These are phyloP conservation scores for Oscheius sp. DNA, from an alignment of 1,140 invertebrate genomes.

Conservation along the genomic window DNA sequence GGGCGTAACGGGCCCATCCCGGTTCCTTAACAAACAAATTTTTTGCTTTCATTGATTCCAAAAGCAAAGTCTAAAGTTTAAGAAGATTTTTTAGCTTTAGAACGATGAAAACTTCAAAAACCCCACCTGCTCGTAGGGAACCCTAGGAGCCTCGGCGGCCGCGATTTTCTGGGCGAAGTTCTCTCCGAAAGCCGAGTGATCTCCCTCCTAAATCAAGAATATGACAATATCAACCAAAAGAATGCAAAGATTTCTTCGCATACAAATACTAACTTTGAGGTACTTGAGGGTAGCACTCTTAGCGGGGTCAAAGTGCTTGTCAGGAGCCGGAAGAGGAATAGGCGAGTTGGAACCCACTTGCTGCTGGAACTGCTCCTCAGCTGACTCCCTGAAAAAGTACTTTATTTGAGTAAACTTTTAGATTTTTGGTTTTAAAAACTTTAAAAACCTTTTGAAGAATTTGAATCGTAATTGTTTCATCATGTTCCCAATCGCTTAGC, in stretches of 20 bases:
- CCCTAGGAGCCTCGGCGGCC: constrained; percentile 44
- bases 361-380: constrained; percentile 24
- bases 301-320: constrained; percentile 35
- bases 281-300: constrained; percentile 38
- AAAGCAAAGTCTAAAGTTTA: no score
- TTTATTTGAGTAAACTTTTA: neutral
- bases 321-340: constrained; percentile 2
- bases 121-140: constrained; percentile 34
- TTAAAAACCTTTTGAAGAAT: no score
- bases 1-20: constrained; percentile 41
- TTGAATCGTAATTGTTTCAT: no score
- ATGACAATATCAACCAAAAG: neutral
- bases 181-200: constrained; percentile 37
- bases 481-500: no score
- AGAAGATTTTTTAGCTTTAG: no score
- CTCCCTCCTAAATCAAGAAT: constrained; percentile 34
- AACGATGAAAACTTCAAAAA: neutral
- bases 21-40: constrained; percentile 41
- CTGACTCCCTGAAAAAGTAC: constrained; percentile 30
- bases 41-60: constrained; percentile 4
- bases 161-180: constrained; percentile 49
- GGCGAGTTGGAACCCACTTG: constrained; percentile 23
- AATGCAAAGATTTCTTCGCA: no score
- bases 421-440: neutral
- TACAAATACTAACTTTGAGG: constrained; percentile 12